Percentiles rank a stretch among this genome's conserved stretches.
phyloP scores from a whole-genome alignment of 2,888 invertebrate genomes.

The Drosophila subquinaria region DNA sequence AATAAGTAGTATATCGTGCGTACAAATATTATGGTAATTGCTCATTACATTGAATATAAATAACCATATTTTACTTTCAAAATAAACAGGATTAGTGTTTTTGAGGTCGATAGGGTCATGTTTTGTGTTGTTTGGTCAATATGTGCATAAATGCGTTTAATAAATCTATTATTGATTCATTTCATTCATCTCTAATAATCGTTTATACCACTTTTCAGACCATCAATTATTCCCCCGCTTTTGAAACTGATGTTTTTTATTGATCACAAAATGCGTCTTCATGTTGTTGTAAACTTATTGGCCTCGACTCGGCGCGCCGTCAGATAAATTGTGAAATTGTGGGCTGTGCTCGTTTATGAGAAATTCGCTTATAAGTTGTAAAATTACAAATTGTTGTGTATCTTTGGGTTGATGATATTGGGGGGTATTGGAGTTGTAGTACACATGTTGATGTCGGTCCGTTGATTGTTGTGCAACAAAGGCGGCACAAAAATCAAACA shows the following conservation, averaged over 20 bases:
- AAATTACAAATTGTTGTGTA: conserved; percentile 63
- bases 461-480: conserved; percentile 65
- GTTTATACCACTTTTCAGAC: background rate
- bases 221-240: conserved; percentile 1
- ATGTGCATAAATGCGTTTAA: background rate
- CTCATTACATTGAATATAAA: background rate
- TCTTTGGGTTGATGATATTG: conserved; percentile 22
- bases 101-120: background rate
- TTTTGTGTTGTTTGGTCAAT: background rate
- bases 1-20: background rate
- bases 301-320: background rate
- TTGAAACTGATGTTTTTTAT: background rate
- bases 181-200: conserved; percentile 13
- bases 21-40: background rate
- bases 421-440: conserved; percentile 44
- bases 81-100: background rate
- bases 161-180: conserved; percentile 6
- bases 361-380: conserved; percentile 62
- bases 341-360: conserved; percentile 41
- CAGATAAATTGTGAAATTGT: conserved; percentile 17
- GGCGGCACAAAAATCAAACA: conserved; percentile 73
- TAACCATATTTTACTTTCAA: background rate
- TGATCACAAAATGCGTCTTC: background rate
- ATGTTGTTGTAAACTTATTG: conserved; percentile 6
- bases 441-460: conserved; percentile 55